A percentile compares a stretch with the other conserved stretches of the same genome.
Evolutionary conservation across 1,140 invertebrate species (phyloP).

Genomic region (Archivesica marissinica): DNA sequence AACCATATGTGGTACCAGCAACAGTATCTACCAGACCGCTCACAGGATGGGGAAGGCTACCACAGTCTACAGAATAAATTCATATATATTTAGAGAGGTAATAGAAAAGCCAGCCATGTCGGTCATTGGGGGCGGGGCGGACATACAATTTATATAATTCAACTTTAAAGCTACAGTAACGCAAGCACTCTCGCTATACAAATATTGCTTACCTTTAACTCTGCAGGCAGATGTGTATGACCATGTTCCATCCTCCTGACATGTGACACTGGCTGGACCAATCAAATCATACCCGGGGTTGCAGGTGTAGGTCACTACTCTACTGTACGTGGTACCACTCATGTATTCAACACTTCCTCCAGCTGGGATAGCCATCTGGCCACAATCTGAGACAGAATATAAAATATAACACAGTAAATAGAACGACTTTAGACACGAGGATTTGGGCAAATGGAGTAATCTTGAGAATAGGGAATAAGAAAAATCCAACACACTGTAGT

Average conservation of each 20-base stretch:
- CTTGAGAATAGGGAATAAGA: too few relatives aligned
- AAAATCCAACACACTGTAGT: too few relatives aligned
- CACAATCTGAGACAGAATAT: constrained; percentile 41
- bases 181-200: too few relatives aligned
- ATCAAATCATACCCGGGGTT: constrained; percentile 67
- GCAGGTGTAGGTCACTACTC: constrained; percentile 33
- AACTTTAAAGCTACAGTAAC: too few relatives aligned
- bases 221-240: constrained; percentile 5
- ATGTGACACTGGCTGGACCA: constrained; percentile 44
- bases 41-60: neutral
- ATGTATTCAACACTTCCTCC: constrained; percentile 10
- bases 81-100: neutral
- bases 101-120: too few relatives aligned
- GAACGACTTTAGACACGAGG: too few relatives aligned
- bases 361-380: neutral
- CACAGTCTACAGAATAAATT: constrained; percentile 35
- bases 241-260: constrained; percentile 64
- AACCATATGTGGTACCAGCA: constrained; percentile 46
- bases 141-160: too few relatives aligned
- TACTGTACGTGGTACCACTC: constrained; percentile 32
- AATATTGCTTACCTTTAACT: neutral
- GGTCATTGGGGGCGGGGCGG: too few relatives aligned
- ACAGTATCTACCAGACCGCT: constrained; percentile 31
- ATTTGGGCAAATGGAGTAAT: too few relatives aligned
- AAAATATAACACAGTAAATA: too few relatives aligned